Conservation (phyloP, 2,888 invertebrate genomes). For the Mimumesa dahlbomi region DNA sequence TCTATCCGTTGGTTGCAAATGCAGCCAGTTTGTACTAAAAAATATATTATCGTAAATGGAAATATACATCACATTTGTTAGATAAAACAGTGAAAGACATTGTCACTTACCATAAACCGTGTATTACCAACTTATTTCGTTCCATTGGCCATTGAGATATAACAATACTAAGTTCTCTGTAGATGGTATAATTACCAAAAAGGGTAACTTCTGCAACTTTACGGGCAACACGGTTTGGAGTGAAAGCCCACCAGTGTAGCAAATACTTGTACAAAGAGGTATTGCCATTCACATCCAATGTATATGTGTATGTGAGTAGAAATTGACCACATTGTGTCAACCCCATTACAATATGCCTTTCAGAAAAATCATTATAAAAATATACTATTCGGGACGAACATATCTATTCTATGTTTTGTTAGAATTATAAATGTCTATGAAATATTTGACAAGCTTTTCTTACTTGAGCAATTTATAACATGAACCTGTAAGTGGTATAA, state of each 20-base stretch:
- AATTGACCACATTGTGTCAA: constrained; percentile 97
- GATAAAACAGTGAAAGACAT: neutral
- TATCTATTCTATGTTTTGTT: neutral
- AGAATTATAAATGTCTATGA: neutral
- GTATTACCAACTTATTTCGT: constrained; percentile 85
- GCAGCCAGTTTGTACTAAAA: constrained; percentile 71
- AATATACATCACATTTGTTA: no score
- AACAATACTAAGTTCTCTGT: constrained; percentile 83
- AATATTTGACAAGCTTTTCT: no score
- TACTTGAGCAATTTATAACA: neutral
- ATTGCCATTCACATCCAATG: constrained; percentile 68
- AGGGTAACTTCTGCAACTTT: constrained; percentile 84
- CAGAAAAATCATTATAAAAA: constrained; percentile 53
- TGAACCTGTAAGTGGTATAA: constrained; percentile 3
- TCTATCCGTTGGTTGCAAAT: constrained; percentile 79
- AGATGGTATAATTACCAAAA: constrained; percentile 82
- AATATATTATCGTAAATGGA: no score
- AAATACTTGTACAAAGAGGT: constrained; percentile 82
- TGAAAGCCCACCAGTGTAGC: constrained; percentile 86
- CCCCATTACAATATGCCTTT: constrained; percentile 95
- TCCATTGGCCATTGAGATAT: constrained; percentile 88
- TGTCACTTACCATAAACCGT: constrained; percentile 84
- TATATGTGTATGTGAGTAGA: constrained; percentile 90
- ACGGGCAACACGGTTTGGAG: constrained; percentile 82
- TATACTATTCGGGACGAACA: neutral